Evolutionary conservation across 2,888 invertebrate species (phyloP).

Genomic region (Agelastica alni): DNA sequence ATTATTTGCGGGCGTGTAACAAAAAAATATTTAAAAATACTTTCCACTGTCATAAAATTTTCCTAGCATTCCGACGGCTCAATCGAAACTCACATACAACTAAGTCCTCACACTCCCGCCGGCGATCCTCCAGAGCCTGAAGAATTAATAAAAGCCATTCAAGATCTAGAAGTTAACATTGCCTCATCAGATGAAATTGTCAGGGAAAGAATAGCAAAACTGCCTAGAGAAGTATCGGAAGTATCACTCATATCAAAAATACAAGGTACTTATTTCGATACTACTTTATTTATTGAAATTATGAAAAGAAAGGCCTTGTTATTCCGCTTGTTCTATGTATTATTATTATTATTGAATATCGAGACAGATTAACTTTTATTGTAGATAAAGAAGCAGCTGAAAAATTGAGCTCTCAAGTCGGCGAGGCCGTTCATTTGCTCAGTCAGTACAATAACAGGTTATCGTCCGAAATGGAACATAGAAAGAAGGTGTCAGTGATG

Average conservation of each 20-base stretch:
- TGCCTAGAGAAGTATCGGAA: slow-evolving; percentile 95
- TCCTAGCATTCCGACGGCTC: slow-evolving; percentile 67
- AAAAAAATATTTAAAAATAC: no score
- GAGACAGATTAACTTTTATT: slow-evolving; percentile 15
- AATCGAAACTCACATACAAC: slow-evolving; percentile 74
- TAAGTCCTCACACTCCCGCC: slow-evolving; percentile 79
- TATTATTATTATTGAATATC: no score
- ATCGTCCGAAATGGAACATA: slow-evolving; percentile 85
- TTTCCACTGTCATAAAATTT: no score
- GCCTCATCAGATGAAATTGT: slow-evolving; percentile 94
- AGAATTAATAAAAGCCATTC: slow-evolving; percentile 81
- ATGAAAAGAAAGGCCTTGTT: no score
- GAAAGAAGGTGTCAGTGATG: slow-evolving; percentile 84
- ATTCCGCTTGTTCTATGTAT: no score
- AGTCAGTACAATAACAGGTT: slow-evolving; percentile 89
- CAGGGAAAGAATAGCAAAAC: slow-evolving; percentile 88
- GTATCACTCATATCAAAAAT: slow-evolving; percentile 83
- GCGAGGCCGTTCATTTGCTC: slow-evolving; percentile 83
- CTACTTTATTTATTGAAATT: no score
- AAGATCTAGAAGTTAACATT: slow-evolving; percentile 89
- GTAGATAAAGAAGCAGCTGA: slow-evolving; percentile 79
- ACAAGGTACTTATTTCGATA: no score
- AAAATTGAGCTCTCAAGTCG: slow-evolving; percentile 79
- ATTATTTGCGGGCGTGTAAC: no score
- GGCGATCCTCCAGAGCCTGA: slow-evolving; percentile 92